Base-by-base conservation (phyloP, 2,888 invertebrate species). In the Gymnoscelis rufifasciata region DNA sequence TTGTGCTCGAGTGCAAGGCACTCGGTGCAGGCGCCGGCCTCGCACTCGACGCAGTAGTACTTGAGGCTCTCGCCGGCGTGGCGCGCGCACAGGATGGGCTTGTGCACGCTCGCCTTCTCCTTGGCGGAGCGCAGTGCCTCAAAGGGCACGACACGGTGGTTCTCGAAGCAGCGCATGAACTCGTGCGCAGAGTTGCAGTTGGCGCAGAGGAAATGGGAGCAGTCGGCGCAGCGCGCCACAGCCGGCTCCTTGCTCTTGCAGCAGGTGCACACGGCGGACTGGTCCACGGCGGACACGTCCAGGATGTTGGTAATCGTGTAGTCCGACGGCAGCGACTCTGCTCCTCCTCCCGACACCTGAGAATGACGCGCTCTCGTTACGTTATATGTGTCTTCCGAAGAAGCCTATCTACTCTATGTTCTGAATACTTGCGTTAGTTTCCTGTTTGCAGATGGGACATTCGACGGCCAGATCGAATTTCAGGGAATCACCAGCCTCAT, bases 151-250 rank as follows among this genome's bases (percentile, higher is more conserved):
- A 97, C 97, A 78, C 94, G 91, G 78, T 98, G 98, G 67, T 95
- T 96, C 80, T 98, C 97, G 76, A 98, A 98, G 87, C 97, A 97
- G 59, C 97, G 92, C 98, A 98, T 98, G 72, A 95, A 97, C 78
- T 96, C 95, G 80, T 98, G 98, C 47, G 98, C 98, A 29, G 96
- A 95, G 68, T 97, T 96, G 88, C 98, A 98, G 74, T 96, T 95
- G 53, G 94, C 92, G 83, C 98, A 98, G 38, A 98, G 89, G 75
- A 97, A 95, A 80, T 96, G 96, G 68, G 96, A 95, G 84, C 98
- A 98, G 76, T 98, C 97, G 63, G 94, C 94, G 86, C 98, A 98
- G 51, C 97, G 92, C 7, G 97, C 97, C 39, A 97, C 94, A 10
- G 97, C 97, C 65, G 94, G 93, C 84, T 97, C 97, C 86, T 96